Base-by-base conservation (phyloP, 2,888 invertebrate species). In the Phaonia tiefii region DNA sequence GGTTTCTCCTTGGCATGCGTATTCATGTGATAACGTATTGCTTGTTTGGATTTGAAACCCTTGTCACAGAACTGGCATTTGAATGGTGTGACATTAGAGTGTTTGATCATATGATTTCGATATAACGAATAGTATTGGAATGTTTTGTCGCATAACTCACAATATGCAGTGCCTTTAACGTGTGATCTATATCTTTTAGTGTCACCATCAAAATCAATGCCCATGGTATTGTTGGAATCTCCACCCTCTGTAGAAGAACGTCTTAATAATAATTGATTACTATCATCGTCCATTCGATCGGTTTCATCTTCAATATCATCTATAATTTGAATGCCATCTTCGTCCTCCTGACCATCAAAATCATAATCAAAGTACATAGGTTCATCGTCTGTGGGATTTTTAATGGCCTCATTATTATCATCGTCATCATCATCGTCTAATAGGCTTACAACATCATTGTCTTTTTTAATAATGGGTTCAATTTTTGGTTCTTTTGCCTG, bases 61-160 rank as follows among this genome's bases (percentile, higher is more conserved):
- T 86, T 87, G 15, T 83, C 82, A 31, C 87, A 87, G n/a, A 84
- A 75, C 13, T 84, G 77, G 75, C 87, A 87, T 17, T 84, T 84
- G 58, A 85, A 87, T 5, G 87, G 87, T 31, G 86, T 86, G 51
- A 86, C 85, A 60, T 86, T 84, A 20, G 86, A 86, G 74, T 87
- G 87, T 46, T 87, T 86, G 1, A 86, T 86, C 85, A 86, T 86
- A 65, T 87, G 87, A 83, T 86, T 86, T 42, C 86, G 84, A 77
- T 86, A 86, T 1, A 86, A 65, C 4, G 86, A 86, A 78, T 86
- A 84, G 49, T 85, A 86, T 83, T 86, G 85, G 66, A 86, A 86
- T 15, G 86, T 84, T 66, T 85, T 85, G 46, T 86, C 86, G 70
- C 86, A 86, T n/a, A 86, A 78, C 51, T 84, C 83, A 73, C 86